A percentile compares a stretch with the other conserved stretches of the same genome.
These are phyloP conservation scores for Trogon surrucura DNA, from an alignment of 2,113 vertebrate species.

Conservation along the genomic window DNA sequence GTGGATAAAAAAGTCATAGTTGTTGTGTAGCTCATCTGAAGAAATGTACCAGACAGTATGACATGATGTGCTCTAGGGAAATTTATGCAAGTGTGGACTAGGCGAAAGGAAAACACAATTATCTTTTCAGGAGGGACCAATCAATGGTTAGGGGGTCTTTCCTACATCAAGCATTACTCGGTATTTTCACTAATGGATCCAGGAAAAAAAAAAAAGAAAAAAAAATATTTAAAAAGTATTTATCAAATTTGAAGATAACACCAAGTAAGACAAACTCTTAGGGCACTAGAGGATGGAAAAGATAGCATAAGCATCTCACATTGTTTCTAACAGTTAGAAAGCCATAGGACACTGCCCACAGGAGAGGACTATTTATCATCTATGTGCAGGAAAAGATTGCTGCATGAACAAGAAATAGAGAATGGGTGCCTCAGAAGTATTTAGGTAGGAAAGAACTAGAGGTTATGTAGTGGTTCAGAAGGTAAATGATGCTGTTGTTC, in stretches of 20 bases:
- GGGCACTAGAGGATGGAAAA: background rate
- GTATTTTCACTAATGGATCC: background rate
- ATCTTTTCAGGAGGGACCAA: background rate
- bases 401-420: background rate
- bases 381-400: background rate
- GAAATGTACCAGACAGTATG: background rate
- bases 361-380: background rate
- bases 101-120: background rate
- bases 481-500: background rate
- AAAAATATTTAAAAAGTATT: background rate
- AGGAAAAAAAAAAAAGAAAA: background rate
- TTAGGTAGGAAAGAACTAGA: background rate
- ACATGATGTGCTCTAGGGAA: background rate
- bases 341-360: background rate
- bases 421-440: background rate
- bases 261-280: background rate
- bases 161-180: background rate
- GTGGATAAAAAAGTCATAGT: conserved; percentile 34
- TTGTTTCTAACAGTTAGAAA: background rate
- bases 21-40: background rate
- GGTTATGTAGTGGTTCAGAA: background rate
- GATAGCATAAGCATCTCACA: background rate
- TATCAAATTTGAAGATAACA: background rate
- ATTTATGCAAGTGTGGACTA: background rate
- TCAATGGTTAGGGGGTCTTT: background rate